These are phyloP conservation scores for Ophioderma brevispina DNA, from an alignment of 35 echinoderm and acorn worm species.

Conservation along the genomic window DNA sequence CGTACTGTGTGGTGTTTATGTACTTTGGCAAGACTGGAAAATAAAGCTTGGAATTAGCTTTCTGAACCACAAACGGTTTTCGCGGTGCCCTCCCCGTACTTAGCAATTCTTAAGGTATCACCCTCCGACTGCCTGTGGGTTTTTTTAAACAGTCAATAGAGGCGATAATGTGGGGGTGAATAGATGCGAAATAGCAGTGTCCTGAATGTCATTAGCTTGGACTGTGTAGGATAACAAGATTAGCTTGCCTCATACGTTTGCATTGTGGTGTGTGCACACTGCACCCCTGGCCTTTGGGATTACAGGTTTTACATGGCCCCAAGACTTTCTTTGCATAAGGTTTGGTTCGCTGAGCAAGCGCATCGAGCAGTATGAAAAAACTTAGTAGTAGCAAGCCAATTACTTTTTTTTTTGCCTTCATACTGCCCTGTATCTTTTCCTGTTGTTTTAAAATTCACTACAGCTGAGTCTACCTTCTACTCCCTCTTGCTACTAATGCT, in stretches of 20 bases:
- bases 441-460: no score
- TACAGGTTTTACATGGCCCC: background rate
- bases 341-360: background rate
- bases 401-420: no score
- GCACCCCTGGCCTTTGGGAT: background rate
- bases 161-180: background rate
- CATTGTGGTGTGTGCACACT: background rate
- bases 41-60: conserved; percentile 5
- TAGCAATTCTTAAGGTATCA: background rate
- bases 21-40: background rate
- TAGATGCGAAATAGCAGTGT: background rate
- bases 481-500: no score
- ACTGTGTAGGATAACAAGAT: background rate
- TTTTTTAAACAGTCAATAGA: conserved; percentile 11
- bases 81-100: background rate
- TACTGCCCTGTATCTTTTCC: no score
- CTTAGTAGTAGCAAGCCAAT: no score
- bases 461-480: no score
- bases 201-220: background rate
- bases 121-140: background rate
- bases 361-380: background rate
- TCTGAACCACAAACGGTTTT: background rate
- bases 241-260: conserved; percentile 3
- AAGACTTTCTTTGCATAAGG: background rate
- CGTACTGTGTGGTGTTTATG: background rate